These are phyloP conservation scores for Lomographa bimaculata DNA, from an alignment of 2,888 invertebrate genomes.

Conservation along the genomic window DNA sequence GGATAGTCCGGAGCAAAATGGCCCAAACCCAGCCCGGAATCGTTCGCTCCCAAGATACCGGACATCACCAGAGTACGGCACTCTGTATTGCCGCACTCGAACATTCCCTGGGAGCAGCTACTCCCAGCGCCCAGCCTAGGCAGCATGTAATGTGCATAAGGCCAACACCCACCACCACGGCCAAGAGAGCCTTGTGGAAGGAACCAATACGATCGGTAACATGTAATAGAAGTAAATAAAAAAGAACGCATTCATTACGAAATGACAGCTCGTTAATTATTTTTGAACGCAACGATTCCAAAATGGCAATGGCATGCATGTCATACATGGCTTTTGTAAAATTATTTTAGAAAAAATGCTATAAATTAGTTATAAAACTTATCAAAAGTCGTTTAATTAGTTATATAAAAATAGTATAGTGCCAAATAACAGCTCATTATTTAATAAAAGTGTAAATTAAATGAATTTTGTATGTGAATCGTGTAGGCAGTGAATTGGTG, in stretches of 20 bases:
- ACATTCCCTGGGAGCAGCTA: too few relatives aligned
- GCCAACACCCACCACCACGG: too few relatives aligned
- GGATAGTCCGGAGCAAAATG: too few relatives aligned
- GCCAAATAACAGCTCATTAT: constrained; percentile 48
- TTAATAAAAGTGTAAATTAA: constrained; percentile 40
- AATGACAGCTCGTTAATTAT: constrained; percentile 43
- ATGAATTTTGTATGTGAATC: constrained; percentile 51
- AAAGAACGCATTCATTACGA: constrained; percentile 51
- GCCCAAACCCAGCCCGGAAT: too few relatives aligned
- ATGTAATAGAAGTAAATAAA: too few relatives aligned
- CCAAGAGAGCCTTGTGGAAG: too few relatives aligned
- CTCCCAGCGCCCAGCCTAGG: too few relatives aligned
- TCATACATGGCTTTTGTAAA: constrained; percentile 67
- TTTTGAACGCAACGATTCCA: constrained; percentile 66
- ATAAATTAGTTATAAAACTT: constrained; percentile 46
- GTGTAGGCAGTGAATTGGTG: constrained; percentile 74
- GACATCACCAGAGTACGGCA: too few relatives aligned
- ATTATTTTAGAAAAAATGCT: constrained; percentile 58
- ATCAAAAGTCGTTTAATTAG: constrained; percentile 36
- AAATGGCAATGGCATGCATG: constrained; percentile 78
- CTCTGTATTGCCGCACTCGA: too few relatives aligned
- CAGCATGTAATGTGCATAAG: too few relatives aligned
- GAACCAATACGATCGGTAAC: too few relatives aligned
- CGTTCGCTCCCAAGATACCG: too few relatives aligned
- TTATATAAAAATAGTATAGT: constrained; percentile 38